phyloP scores from a whole-genome alignment of 2,113 vertebrate genomes.

The Brachionichthys hirsutus region DNA sequence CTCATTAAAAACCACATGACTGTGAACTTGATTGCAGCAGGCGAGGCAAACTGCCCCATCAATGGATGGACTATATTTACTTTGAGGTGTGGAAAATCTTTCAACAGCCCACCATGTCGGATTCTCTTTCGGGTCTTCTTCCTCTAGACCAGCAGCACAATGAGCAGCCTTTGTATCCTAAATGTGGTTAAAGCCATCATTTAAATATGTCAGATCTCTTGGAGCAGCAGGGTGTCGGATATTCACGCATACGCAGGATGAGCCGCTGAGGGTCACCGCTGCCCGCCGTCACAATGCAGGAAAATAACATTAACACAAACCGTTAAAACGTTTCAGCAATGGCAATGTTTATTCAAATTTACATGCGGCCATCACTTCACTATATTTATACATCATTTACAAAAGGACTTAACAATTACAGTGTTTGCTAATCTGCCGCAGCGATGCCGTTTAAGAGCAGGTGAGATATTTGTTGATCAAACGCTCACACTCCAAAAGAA shows the following conservation, averaged over 20 bases:
- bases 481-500: conserved; percentile 33
- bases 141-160: conserved; percentile 65
- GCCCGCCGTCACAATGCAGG: conserved; percentile 13
- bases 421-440: conserved; percentile 43
- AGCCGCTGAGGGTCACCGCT: not conserved
- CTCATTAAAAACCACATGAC: conserved; percentile 76
- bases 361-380: conserved; percentile 71
- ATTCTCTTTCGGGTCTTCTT: conserved; percentile 54
- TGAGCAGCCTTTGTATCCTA: conserved; percentile 51
- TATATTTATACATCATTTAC: conserved; percentile 77
- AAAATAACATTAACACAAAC: conserved; percentile 35
- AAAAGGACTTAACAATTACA: conserved; percentile 56
- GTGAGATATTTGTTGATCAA: conserved; percentile 35
- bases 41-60: conserved; percentile 62
- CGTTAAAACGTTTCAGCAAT: conserved; percentile 40
- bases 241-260: conserved; percentile 44
- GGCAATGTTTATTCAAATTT: conserved; percentile 76
- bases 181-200: conserved; percentile 62
- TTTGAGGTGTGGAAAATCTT: conserved; percentile 74
- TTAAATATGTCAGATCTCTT: conserved; percentile 65
- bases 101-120: conserved; percentile 64
- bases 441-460: conserved; percentile 29
- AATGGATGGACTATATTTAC: conserved; percentile 70
- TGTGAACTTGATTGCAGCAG: conserved; percentile 82
- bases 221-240: conserved; percentile 4